phyloP scores from a whole-genome alignment of 2,113 vertebrate species.

The Dipodomys merriami region DNA sequence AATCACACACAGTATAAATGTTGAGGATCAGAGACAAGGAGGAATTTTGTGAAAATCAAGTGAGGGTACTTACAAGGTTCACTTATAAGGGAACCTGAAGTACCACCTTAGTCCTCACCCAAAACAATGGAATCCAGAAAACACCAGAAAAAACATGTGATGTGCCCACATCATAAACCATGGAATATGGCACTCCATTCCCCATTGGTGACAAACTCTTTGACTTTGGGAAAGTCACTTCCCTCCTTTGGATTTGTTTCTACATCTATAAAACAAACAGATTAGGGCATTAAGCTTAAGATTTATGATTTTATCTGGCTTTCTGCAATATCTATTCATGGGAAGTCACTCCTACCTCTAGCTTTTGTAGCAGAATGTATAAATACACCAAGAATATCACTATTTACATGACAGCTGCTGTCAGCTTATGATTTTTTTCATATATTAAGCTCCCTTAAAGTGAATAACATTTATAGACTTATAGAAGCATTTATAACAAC shows the following conservation, averaged over 20 bases:
- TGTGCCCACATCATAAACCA: too few relatives aligned
- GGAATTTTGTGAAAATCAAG: background rate
- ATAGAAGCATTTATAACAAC: background rate
- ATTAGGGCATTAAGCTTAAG: background rate
- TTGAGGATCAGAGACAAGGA: background rate
- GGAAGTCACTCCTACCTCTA: background rate
- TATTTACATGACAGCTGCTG: background rate
- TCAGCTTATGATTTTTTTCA: background rate
- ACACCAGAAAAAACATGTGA: too few relatives aligned
- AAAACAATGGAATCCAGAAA: background rate
- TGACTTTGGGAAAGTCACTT: background rate
- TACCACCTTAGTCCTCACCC: background rate
- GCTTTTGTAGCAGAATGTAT: background rate
- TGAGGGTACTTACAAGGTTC: too few relatives aligned
- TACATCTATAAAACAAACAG: slow-evolving; percentile 11
- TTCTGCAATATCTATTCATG: background rate
- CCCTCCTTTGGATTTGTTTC: background rate
- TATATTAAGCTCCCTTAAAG: slow-evolving; percentile 14
- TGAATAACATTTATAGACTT: background rate
- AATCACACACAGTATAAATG: background rate
- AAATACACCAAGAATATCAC: background rate
- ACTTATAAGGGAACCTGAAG: background rate
- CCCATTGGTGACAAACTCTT: background rate
- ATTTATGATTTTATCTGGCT: background rate
- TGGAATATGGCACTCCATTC: too few relatives aligned